Evolutionary conservation across 2,888 invertebrate genomes (phyloP).

Genomic region (Pandemis corylana): DNA sequence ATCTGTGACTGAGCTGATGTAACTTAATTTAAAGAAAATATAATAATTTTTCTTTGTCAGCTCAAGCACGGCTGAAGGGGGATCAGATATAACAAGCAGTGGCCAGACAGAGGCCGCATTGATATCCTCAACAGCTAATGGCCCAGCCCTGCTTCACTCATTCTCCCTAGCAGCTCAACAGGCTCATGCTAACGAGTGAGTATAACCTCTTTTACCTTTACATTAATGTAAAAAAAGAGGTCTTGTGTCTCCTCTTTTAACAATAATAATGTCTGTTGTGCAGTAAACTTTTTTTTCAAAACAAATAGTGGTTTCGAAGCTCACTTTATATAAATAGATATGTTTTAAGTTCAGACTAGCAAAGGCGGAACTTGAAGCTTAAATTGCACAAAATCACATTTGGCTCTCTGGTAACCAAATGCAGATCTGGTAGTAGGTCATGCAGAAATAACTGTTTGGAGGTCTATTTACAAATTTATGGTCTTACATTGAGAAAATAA

Average conservation of each 20-base stretch:
- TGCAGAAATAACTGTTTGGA: too few species aligned
- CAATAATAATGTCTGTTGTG: too few species aligned
- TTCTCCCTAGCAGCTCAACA: conserved; percentile 72
- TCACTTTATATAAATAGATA: too few species aligned
- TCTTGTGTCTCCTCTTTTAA: too few species aligned
- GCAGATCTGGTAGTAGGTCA: too few species aligned
- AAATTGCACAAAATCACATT: background rate
- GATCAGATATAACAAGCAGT: conserved; percentile 77
- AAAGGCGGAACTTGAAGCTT: too few species aligned
- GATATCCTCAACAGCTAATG: conserved; percentile 78
- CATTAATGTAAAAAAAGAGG: background rate
- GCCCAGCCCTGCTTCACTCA: conserved; percentile 71
- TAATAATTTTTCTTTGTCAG: conserved; percentile 49
- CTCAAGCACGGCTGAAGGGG: conserved; percentile 79
- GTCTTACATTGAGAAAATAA: too few species aligned
- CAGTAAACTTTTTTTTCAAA: too few species aligned
- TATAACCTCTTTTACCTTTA: conserved; percentile 43
- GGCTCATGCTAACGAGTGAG: conserved; percentile 75
- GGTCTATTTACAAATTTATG: too few species aligned
- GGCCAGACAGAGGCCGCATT: conserved; percentile 73
- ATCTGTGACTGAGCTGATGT: background rate
- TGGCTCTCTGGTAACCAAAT: background rate
- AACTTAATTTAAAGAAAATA: too few species aligned
- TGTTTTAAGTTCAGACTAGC: too few species aligned
- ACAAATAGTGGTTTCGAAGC: too few species aligned